Evolutionary conservation across 1,140 invertebrate genomes (phyloP), one percentile per base, ranked within the genome.

Genomic region (Leptinotarsa undecemlineata): DNA sequence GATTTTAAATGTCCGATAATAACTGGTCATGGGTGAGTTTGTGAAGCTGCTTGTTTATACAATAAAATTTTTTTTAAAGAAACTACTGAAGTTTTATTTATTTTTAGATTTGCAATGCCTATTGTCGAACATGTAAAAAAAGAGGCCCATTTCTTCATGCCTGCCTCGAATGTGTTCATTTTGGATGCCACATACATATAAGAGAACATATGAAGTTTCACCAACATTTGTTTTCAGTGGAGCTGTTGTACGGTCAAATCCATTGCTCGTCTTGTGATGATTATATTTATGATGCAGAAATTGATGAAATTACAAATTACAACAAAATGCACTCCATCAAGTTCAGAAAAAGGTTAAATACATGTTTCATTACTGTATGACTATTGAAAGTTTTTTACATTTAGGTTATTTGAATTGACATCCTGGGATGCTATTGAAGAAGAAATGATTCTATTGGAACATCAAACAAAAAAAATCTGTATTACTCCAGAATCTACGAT

Each of bases 261-360:
- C 93, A 93, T 85, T 99, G 97, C 87, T 92, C 92, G 84, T 90
- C 92, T 84, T 99, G 97, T 85, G 89, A 91, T 68, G 96, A 98
- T 86, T 98, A 97, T 85, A 92, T 98, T 13, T 85, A 85, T 72
- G 82, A 85, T 76, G 57, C 76, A 6, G 82, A 82, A 68, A 74
- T 85, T 17, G 90, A 91, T 74, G 80, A 84, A 20, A 86, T 92
- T 64, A 86, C 85, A 4, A 78, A 80, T 57, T 81, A 81, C 42
- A 85, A 86, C 69, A 82, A 83, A 74, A 82, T 82, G 76, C 82
- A 83, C 76, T 81, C 84, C 21, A 71, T 74, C 5, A 77, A 72
- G 42, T 83, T 81, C 51, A 79, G 76, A 42, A 83, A 83, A 74
- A 76, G 79, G 80, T 81, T 33, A 8, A 26, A 71, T 26, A 17